Evolutionary conservation across 2,113 vertebrate genomes (phyloP).

Genomic region (Peucedramus taeniatus): DNA sequence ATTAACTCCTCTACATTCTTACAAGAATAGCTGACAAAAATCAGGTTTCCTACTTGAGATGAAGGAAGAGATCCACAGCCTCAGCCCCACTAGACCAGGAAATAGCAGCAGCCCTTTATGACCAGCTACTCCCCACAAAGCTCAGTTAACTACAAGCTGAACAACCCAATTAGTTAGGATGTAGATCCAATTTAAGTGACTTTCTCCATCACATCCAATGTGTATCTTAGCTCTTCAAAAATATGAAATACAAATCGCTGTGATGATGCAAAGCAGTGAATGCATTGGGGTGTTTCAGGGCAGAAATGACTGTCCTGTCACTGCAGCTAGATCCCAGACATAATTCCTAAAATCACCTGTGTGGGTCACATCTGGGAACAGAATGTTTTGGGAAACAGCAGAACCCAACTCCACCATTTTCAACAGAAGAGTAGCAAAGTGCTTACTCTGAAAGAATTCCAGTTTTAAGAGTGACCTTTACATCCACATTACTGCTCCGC

Average conservation of each 20-base stretch:
- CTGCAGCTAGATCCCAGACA: neutral
- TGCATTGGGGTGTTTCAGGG: rapidly evolving
- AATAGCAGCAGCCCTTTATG: neutral
- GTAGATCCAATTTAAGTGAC: neutral
- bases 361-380: rapidly evolving
- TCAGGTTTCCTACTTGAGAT: neutral
- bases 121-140: neutral
- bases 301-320: neutral
- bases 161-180: neutral
- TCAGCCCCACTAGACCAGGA: neutral
- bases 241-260: neutral
- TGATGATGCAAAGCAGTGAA: neutral
- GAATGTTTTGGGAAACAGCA: neutral
- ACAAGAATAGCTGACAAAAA: neutral
- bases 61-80: neutral
- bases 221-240: neutral
- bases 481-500: rapidly evolving
- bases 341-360: neutral
- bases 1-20: neutral
- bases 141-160: neutral
- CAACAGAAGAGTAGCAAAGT: neutral
- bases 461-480: neutral
- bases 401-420: neutral
- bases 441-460: neutral
- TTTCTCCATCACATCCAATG: neutral